A percentile compares a stretch with the other conserved stretches of the same genome.
These are phyloP conservation scores for Sarotherodon lohbergeri DNA, from an alignment of 2,113 vertebrate species.

Conservation along the genomic window DNA sequence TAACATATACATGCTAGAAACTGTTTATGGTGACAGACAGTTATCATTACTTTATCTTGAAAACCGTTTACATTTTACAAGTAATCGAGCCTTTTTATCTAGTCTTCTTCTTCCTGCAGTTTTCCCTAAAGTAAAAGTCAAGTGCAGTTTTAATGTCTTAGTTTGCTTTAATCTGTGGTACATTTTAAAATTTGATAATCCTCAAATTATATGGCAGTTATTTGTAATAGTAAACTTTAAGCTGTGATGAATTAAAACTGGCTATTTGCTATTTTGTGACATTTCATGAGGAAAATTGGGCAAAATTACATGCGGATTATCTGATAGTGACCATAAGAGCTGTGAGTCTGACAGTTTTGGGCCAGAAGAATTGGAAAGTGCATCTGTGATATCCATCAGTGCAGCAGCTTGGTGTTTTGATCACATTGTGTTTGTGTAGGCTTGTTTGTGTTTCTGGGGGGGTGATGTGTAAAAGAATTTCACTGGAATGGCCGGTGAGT, in stretches of 20 bases:
- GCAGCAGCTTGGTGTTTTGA: background rate
- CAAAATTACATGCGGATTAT: background rate
- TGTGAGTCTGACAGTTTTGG: background rate
- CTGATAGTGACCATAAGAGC: background rate
- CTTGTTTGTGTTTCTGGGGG: background rate
- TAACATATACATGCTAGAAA: background rate
- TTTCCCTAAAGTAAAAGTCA: background rate
- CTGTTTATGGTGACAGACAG: rapidly evolving
- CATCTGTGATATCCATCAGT: background rate
- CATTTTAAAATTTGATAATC: background rate
- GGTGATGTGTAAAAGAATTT: constrained; percentile 20
- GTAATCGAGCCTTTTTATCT: background rate
- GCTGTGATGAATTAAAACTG: background rate
- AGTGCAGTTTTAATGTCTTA: background rate
- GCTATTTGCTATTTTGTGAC: background rate
- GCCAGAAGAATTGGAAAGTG: background rate
- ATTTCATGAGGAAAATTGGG: background rate
- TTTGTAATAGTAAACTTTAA: background rate
- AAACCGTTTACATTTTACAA: background rate
- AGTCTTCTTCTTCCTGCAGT: background rate
- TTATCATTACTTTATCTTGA: background rate
- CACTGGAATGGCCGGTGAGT: background rate
- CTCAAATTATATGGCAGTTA: background rate
- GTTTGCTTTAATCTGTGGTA: rapidly evolving
- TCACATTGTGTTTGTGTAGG: background rate